Evolutionary conservation across 2,113 vertebrate species (phyloP).

Genomic region (Serinus canaria): DNA sequence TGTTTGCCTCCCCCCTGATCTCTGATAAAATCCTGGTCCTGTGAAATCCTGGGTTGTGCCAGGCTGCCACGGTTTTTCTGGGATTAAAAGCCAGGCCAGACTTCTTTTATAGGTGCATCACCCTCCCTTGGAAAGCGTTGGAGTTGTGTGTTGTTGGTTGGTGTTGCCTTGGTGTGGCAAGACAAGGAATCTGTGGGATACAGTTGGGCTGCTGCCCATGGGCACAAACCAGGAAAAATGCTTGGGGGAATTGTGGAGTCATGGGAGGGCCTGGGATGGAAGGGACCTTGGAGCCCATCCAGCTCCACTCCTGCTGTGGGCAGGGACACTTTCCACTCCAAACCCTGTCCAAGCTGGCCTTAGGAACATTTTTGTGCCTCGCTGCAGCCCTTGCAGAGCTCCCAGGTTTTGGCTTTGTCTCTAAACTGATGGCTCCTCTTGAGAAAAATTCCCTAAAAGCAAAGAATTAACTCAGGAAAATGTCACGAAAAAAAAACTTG

Average conservation of each 20-base stretch:
- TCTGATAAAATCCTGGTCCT: background rate
- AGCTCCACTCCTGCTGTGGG: background rate
- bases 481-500: background rate
- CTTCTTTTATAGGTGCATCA: background rate
- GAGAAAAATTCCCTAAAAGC: background rate
- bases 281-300: background rate
- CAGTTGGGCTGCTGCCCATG: background rate
- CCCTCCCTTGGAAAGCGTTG: accelerated
- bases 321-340: background rate
- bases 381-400: background rate
- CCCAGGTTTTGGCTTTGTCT: background rate
- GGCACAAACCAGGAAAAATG: background rate
- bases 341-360: background rate
- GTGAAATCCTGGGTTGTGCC: accelerated
- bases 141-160: too few relatives aligned
- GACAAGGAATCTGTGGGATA: background rate
- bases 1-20: background rate
- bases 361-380: background rate
- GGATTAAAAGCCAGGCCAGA: background rate
- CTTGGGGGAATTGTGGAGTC: background rate
- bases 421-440: background rate
- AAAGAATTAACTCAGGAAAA: background rate
- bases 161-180: background rate
- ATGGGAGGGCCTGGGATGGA: background rate
- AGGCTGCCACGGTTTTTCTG: background rate